Conservation (phyloP, 2,113 vertebrate genomes). For the Lepus americanus region DNA sequence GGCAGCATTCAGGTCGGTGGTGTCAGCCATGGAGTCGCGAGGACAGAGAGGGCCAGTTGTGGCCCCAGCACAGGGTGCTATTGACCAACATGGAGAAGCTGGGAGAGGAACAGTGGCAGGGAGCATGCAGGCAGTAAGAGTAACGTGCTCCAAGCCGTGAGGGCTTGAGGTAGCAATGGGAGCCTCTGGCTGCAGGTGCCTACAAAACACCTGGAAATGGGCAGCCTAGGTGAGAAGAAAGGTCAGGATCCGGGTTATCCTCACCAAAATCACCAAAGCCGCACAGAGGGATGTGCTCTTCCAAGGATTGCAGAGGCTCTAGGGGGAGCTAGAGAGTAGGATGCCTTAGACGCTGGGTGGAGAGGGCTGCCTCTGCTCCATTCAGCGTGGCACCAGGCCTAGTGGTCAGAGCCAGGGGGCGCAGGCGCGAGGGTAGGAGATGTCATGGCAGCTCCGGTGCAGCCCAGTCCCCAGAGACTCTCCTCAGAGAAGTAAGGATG, state of each 20-base stretch:
- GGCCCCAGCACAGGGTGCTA: not conserved
- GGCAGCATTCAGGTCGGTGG: not conserved
- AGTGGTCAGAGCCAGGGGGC: rapidly evolving
- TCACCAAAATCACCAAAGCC: not conserved
- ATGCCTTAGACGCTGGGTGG: not conserved
- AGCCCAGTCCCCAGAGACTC: not conserved
- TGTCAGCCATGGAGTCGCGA: not conserved
- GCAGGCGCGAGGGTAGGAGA: not conserved
- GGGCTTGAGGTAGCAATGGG: not conserved
- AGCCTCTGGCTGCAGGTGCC: not conserved
- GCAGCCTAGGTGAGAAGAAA: not conserved
- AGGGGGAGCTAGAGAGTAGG: not conserved
- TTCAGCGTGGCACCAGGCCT: not conserved
- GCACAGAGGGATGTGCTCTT: not conserved
- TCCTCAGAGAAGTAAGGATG: not conserved
- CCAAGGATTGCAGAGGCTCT: not conserved
- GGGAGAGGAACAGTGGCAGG: too few relatives aligned
- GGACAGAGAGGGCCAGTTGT: not conserved
- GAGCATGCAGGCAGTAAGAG: not conserved
- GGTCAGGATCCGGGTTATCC: not conserved
- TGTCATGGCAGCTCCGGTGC: rapidly evolving
- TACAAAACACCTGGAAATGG: not conserved
- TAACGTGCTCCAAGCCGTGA: not conserved
- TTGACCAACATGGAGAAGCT: not conserved
- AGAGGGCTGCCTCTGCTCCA: not conserved